Conservation (phyloP, 2,113 vertebrate species). For the Andinoacara biseriatus region DNA sequence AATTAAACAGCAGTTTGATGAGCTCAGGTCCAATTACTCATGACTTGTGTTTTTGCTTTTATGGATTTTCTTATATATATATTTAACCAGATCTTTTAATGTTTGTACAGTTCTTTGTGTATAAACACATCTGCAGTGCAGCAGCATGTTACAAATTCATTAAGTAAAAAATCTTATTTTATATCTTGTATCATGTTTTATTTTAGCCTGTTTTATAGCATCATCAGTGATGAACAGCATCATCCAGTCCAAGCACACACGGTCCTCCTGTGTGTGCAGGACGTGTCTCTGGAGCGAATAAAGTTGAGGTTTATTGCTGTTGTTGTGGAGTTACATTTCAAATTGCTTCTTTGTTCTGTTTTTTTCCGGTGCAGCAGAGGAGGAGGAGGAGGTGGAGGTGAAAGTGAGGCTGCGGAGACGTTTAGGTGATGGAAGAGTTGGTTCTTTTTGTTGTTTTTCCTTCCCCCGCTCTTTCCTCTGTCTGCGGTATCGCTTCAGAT, state of each 20-base stretch:
- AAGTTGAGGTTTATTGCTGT: conserved; percentile 40
- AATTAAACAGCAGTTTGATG: background rate
- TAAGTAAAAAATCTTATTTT: background rate
- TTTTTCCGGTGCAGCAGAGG: background rate
- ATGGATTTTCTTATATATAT: too few species aligned
- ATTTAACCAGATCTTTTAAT: background rate
- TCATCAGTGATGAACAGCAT: background rate
- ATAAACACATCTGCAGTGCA: background rate
- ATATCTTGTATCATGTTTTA: fast-evolving
- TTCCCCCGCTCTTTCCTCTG: background rate
- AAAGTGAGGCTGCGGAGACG: background rate
- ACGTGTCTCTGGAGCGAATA: conserved; percentile 5
- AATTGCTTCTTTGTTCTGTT: conserved; percentile 51
- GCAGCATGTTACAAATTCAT: background rate
- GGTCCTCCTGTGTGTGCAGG: background rate
- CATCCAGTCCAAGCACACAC: background rate
- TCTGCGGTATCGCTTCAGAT: conserved; percentile 35
- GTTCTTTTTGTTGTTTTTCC: conserved; percentile 18
- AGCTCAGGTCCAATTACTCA: background rate
- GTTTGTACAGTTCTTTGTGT: background rate
- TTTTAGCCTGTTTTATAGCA: background rate
- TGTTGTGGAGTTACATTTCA: conserved; percentile 53
- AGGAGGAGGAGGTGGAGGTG: background rate
- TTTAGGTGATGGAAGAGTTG: conserved; percentile 24
- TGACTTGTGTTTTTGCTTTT: background rate